Evolutionary conservation across 1,140 invertebrate species (phyloP).

Genomic region (Ruditapes philippinarum): DNA sequence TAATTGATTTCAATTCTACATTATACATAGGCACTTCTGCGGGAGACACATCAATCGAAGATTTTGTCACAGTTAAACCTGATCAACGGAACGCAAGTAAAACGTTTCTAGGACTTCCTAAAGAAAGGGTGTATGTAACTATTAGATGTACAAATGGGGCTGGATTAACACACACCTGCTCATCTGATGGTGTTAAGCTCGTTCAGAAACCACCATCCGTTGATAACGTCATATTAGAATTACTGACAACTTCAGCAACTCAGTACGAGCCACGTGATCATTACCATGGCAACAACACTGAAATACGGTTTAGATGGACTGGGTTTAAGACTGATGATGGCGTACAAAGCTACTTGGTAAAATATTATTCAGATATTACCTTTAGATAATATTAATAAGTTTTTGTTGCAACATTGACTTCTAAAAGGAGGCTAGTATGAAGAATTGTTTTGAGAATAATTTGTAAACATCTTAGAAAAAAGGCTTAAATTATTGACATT

Average conservation of each 20-base stretch:
- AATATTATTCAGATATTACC: no score
- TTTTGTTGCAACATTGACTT: no score
- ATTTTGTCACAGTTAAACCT: neutral
- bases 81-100: neutral
- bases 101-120: neutral
- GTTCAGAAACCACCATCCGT: neutral
- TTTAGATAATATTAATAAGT: no score
- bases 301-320: slow-evolving; percentile 36
- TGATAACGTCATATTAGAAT: neutral
- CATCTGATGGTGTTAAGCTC: slow-evolving; percentile 22
- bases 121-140: slow-evolving; percentile 8
- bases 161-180: neutral
- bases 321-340: slow-evolving; percentile 45
- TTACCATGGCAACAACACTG: slow-evolving; percentile 36
- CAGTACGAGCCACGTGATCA: slow-evolving; percentile 12
- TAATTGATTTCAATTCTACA: neutral
- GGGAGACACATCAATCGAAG: neutral
- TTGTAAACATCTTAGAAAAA: no score
- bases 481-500: no score
- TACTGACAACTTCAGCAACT: slow-evolving; percentile 7
- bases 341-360: slow-evolving; percentile 41
- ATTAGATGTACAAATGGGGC: slow-evolving; percentile 45
- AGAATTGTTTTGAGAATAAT: no score
- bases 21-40: neutral
- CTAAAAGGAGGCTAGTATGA: no score